Evolutionary conservation across 2,797 vertebrate species (phyloP), one percentile per base, ranked within the genome.

Genomic region (Molothrus ater): DNA sequence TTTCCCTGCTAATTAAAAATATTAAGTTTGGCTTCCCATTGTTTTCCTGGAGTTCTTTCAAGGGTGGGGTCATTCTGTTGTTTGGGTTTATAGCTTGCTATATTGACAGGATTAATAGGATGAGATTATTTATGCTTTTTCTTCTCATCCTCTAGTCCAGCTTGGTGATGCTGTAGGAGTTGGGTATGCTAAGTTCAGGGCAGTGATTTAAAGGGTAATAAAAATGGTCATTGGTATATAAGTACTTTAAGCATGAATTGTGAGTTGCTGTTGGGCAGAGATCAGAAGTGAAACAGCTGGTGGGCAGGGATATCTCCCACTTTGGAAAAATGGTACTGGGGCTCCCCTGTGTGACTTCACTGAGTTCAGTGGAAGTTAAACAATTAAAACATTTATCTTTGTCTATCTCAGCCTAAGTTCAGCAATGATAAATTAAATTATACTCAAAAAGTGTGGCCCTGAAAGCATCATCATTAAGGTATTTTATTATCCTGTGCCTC

Each of bases 1-100:
- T 96, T 94, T 48, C 51, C 71, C 65, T 90, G 32, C 38, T 86
- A 86, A 87, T 88, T 80, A 90, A 88, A 93, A 95, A 92, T 96
- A 75, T 80, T 92, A 71, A 63, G 53, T 82, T 96, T 91, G 82
- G 82, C 95, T 95, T 95, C 40, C 76, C 48, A 17, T 81, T 89
- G 65, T 42, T 56, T 91, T 88, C 72, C 82, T 94, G 94, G 87
- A 92, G 68, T 17, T 32, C 72, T 94, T 86, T 93, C 91, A 90
- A 93, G 88, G 91, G 73, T 90, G 74, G 90, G 43, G 53, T 65
- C 38, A 40, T 68, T 72, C 70, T 88, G 56, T 45, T 93, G 85
- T 84, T 94, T 92, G 64, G 28, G 45, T 74, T 95, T 90, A 17
- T 78, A 80, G 42, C 60, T 76, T 85, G 73, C 78, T 82, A 0